Percentiles rank a stretch among this genome's conserved stretches.
Conservation (phyloP, 2,797 vertebrate species). For the Ispidina lecontei region DNA sequence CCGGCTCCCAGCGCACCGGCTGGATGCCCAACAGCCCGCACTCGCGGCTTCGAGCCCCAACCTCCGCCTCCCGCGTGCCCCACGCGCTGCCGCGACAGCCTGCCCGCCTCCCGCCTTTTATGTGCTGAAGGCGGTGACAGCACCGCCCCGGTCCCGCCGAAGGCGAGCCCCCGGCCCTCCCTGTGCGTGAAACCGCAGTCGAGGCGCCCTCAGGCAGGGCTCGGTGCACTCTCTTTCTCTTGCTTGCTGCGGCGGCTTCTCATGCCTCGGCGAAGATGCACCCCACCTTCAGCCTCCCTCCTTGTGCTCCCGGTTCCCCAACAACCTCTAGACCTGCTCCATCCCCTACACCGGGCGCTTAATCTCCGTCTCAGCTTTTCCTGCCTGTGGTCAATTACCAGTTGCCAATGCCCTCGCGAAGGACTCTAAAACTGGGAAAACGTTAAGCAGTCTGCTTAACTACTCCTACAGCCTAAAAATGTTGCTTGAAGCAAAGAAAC, state of each 20-base stretch:
- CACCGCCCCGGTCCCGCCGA: background rate
- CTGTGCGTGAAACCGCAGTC: accelerated
- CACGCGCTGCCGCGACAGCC: background rate
- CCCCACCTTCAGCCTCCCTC: background rate
- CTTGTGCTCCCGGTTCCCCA: background rate
- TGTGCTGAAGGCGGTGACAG: background rate
- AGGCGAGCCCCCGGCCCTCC: background rate
- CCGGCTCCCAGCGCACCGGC: background rate
- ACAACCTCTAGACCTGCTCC: accelerated
- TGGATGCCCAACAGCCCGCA: too few relatives aligned
- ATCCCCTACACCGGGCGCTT: accelerated
- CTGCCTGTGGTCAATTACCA: accelerated
- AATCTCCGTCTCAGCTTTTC: accelerated
- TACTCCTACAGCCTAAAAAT: too few relatives aligned
- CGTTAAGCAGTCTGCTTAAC: background rate
- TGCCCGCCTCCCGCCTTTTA: background rate
- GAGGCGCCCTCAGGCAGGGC: background rate
- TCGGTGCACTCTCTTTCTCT: accelerated
- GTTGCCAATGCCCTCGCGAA: accelerated
- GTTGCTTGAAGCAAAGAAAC: too few relatives aligned
- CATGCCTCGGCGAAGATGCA: accelerated
- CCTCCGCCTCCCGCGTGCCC: background rate
- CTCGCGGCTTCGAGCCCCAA: background rate
- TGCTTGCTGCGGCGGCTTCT: background rate
- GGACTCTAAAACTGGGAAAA: background rate